Base-by-base conservation (phyloP, 1,140 invertebrate genomes). In the Arctopsyche grandis region DNA sequence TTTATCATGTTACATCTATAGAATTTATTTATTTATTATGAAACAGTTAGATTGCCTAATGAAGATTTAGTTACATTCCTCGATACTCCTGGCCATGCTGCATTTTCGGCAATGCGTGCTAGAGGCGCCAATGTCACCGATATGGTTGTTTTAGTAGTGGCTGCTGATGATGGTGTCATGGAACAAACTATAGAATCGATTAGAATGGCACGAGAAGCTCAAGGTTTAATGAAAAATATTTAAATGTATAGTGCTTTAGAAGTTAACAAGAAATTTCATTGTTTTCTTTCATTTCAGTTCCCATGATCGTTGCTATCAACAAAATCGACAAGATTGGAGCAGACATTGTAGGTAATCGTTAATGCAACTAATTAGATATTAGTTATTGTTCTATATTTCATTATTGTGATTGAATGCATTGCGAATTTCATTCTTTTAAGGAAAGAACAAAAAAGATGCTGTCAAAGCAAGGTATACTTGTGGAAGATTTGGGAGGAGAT, bases 71-170 rank as follows among this genome's bases (percentile, higher is more conserved):
- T 99, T 44, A 99, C 98, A 9, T 99, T 99, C 90, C 85, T 99
- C 73, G 98, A 99, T 86, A 99, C 98, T n/a, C 98, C 98, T n/a
- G 98, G 98, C 0, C 98, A 99, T 90, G 98, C 98, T 21, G 98
- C 98, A 9, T 99, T 99, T 86, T 92, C 90, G 69, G 89, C 96
- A 0, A 98, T 99, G 96, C 88, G 98, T 83, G 91, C 93, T 52
- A 91, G 98, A 77, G 98, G 98, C 14, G 98, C 98, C 0, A 89
- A 93, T 79, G 91, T 94, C 46, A 99, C 99, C 0, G 98, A 99
- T 87, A 94, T 99, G 74, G 94, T 99, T 38, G 93, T 99, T 58
- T 88, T 99, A 29, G 98, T 99, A 43, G 97, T 99, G 52, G 98
- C 99, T 12, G 98, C 98, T 10, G 98, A 99, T 87, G 99, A 99